Percentiles rank a stretch among this genome's conserved stretches.
phyloP scores from a whole-genome alignment of 2,888 invertebrate genomes.

The Bombylius major region DNA sequence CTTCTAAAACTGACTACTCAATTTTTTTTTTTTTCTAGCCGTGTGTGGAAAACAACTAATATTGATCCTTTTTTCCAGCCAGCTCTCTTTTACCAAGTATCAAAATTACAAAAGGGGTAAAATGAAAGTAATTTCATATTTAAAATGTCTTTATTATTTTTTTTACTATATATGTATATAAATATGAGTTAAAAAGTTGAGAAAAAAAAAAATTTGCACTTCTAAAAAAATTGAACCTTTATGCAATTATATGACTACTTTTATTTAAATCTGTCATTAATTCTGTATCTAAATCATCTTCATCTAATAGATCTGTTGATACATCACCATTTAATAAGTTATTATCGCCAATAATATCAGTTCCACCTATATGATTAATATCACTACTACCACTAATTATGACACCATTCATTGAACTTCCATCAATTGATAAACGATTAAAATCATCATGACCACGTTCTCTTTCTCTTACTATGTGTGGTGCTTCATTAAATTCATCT shows the following conservation, averaged over 20 bases:
- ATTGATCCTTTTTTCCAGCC: too few relatives aligned
- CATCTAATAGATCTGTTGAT: conserved; percentile 29
- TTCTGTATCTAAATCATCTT: conserved; percentile 33
- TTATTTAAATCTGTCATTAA: conserved; percentile 35
- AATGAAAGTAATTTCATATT: too few relatives aligned
- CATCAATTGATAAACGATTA: conserved; percentile 29
- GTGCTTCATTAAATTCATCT: conserved; percentile 84
- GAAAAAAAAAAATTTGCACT: too few relatives aligned
- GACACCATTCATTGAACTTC: conserved; percentile 22
- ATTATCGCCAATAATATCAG: conserved; percentile 1
- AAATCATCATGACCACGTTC: conserved; percentile 19
- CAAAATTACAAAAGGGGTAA: too few relatives aligned
- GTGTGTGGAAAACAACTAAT: too few relatives aligned
- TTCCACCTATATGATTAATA: conserved; percentile 26
- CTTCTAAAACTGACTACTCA: too few relatives aligned
- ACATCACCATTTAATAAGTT: conserved; percentile 31
- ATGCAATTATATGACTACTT: conserved; percentile 37
- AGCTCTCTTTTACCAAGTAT: too few relatives aligned
- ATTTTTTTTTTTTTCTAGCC: too few relatives aligned
- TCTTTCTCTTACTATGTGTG: conserved; percentile 54
- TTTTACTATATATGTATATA: too few relatives aligned
- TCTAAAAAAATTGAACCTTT: conserved; percentile 12
- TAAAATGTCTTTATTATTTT: too few relatives aligned
- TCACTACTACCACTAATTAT: neutral
- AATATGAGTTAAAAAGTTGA: too few relatives aligned